phyloP scores from a whole-genome alignment of 2,888 invertebrate genomes.

The Athalia cordata region DNA sequence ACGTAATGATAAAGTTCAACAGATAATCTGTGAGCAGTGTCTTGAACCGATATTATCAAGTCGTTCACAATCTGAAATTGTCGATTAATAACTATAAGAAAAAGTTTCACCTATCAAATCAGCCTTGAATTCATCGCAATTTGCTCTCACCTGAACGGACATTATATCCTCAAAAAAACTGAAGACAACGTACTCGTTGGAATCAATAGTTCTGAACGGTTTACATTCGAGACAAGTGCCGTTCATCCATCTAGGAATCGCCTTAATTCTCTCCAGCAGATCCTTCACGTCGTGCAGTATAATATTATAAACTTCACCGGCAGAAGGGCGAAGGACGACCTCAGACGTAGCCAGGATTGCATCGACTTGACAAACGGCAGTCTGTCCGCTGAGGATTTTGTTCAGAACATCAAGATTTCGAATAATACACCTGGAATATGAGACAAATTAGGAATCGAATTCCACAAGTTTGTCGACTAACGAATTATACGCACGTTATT shows the following conservation, averaged over 20 bases:
- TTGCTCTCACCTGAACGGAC: constrained; percentile 75
- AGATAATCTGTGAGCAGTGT: constrained; percentile 80
- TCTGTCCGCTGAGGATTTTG: constrained; percentile 75
- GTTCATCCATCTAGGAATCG: constrained; percentile 90
- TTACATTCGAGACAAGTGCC: constrained; percentile 85
- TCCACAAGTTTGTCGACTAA: too few species aligned
- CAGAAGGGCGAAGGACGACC: constrained; percentile 84
- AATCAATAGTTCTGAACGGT: constrained; percentile 77
- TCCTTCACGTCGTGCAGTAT: constrained; percentile 85
- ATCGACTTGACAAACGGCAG: constrained; percentile 86
- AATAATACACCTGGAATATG: constrained; percentile 58
- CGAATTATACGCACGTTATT: constrained; percentile 73
- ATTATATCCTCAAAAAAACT: constrained; percentile 87
- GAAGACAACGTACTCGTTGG: constrained; percentile 80
- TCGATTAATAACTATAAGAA: neutral
- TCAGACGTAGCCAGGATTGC: constrained; percentile 85
- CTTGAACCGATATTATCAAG: constrained; percentile 80
- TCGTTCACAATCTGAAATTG: constrained; percentile 79
- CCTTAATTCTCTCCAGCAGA: constrained; percentile 84
- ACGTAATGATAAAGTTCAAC: constrained; percentile 80
- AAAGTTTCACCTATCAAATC: neutral
- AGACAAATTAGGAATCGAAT: too few species aligned
- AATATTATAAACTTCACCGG: constrained; percentile 86
- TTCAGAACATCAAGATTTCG: constrained; percentile 84
- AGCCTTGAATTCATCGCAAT: too few species aligned